A percentile compares a stretch with the other conserved stretches of the same genome.
phyloP scores from a whole-genome alignment of 2,797 vertebrate genomes.

The Alcedo quadribrachys region DNA sequence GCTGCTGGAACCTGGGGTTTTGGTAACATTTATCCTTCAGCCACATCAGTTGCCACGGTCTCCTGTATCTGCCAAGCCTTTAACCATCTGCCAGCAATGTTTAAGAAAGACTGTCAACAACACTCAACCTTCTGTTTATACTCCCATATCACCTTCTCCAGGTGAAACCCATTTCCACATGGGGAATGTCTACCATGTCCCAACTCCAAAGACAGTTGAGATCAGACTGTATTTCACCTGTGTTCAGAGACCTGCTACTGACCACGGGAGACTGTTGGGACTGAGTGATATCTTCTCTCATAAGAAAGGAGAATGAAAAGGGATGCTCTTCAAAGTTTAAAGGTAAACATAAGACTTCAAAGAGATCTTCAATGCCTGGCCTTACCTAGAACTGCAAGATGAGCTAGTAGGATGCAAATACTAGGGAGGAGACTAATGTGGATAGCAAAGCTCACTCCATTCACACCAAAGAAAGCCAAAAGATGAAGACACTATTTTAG shows the following conservation, averaged over 20 bases:
- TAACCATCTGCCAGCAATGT: not conserved
- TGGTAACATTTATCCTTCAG: not conserved
- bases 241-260: not conserved
- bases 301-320: not conserved
- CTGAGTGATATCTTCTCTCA: not conserved
- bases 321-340: slow-evolving; percentile 31
- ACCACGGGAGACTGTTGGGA: not conserved
- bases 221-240: not conserved
- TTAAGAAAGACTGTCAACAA: not conserved
- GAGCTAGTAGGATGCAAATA: not conserved
- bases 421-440: not conserved
- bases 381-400: not conserved
- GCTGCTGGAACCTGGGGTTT: not conserved
- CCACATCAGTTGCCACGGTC: not conserved
- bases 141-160: not conserved
- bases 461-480: not conserved
- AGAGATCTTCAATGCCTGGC: not conserved
- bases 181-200: not conserved
- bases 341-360: slow-evolving; percentile 35
- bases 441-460: not conserved
- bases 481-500: not conserved
- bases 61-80: not conserved
- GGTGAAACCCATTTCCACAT: not conserved
- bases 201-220: not conserved
- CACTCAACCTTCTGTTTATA: not conserved